phyloP scores from a whole-genome alignment of 2,113 vertebrate species.

The Mormyrus lacerda region DNA sequence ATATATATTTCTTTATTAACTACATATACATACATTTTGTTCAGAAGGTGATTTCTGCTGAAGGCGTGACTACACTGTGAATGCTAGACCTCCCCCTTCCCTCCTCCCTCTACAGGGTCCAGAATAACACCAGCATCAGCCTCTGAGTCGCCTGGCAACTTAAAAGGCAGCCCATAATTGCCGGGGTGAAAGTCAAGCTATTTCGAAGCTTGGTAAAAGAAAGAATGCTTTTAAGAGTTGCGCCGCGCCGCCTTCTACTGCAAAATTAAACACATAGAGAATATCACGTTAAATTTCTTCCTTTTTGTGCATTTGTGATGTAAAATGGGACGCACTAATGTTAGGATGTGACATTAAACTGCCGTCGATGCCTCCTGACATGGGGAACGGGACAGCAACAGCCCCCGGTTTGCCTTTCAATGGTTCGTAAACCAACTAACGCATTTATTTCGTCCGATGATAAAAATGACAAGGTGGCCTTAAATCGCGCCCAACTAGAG shows the following conservation, averaged over 20 bases:
- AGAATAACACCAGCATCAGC: background rate
- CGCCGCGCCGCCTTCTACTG: background rate
- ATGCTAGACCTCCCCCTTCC: background rate
- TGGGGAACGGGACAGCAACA: background rate
- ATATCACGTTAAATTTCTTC: background rate
- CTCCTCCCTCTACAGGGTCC: background rate
- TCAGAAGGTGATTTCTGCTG: background rate
- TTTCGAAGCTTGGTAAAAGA: conserved; percentile 1
- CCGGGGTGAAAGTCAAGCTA: conserved; percentile 11
- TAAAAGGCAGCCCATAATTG: background rate
- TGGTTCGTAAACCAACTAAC: background rate
- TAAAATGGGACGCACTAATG: background rate
- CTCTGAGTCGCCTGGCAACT: background rate
- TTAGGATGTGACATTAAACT: background rate
- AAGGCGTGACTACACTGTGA: background rate
- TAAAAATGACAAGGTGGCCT: conserved; percentile 12
- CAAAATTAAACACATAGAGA: background rate
- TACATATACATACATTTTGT: background rate
- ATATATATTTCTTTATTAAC: background rate
- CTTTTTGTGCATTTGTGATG: background rate
- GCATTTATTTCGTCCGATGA: background rate
- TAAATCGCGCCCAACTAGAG: background rate
- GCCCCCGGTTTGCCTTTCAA: background rate
- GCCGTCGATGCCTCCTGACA: background rate
- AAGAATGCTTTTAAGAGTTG: background rate